Evolutionary conservation across 1,140 invertebrate species (phyloP).

Genomic region (Coptotermes formosanus): DNA sequence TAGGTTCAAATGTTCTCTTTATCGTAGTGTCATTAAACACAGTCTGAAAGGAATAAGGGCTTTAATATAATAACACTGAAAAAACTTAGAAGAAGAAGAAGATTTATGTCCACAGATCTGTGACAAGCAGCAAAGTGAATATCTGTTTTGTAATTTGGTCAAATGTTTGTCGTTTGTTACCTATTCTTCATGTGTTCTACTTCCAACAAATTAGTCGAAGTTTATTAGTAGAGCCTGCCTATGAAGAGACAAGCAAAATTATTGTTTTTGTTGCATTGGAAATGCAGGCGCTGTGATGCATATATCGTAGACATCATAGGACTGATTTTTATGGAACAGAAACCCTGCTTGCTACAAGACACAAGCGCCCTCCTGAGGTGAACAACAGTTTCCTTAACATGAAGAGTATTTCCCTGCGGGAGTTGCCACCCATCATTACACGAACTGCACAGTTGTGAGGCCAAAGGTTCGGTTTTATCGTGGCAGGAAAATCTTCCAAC

Average conservation of each 20-base stretch:
- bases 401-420: not conserved
- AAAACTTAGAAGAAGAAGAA: too few species aligned
- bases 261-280: not conserved
- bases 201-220: too few species aligned
- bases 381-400: not conserved
- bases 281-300: not conserved
- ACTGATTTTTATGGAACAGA: not conserved
- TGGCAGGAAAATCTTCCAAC: not conserved
- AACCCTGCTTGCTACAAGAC: not conserved
- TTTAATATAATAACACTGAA: too few species aligned
- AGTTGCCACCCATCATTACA: conserved; percentile 13
- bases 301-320: not conserved
- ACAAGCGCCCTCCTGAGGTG: not conserved
- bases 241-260: not conserved
- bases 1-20: too few species aligned
- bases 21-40: too few species aligned
- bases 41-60: too few species aligned
- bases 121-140: too few species aligned
- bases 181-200: too few species aligned
- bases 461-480: not conserved
- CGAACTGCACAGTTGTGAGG: not conserved
- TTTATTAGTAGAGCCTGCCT: too few species aligned
- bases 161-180: too few species aligned
- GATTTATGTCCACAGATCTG: too few species aligned
- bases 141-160: too few species aligned